phyloP scores from a whole-genome alignment of 2,113 vertebrate genomes.

The Cyprinodon tularosa region DNA sequence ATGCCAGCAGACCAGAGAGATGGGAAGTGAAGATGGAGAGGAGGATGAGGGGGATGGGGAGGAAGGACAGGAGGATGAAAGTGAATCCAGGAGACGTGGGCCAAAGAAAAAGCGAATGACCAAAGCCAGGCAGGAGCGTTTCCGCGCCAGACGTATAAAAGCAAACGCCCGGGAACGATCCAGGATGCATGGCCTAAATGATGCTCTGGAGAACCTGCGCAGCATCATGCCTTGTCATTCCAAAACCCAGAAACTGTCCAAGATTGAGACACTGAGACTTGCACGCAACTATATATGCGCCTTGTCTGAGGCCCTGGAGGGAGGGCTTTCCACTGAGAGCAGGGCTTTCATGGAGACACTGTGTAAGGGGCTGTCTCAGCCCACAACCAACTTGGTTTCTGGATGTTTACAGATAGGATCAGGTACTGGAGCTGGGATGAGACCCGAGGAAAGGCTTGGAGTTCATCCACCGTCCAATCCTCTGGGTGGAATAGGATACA shows the following conservation, averaged over 20 bases:
- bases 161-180: conserved; percentile 94
- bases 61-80: conserved; percentile 79
- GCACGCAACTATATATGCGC: conserved; percentile 98
- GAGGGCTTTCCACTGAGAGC: conserved; percentile 87
- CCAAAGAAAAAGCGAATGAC: conserved; percentile 98
- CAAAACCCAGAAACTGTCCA: conserved; percentile 96
- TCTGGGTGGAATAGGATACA: conserved; percentile 80
- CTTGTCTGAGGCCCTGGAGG: conserved; percentile 92
- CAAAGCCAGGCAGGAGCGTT: conserved; percentile 91
- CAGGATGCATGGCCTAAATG: conserved; percentile 95
- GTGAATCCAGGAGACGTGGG: conserved; percentile 89
- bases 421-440: conserved; percentile 72
- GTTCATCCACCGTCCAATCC: conserved; percentile 54
- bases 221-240: conserved; percentile 97
- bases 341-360: conserved; percentile 93
- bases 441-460: conserved; percentile 82
- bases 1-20: conserved; percentile 68
- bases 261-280: conserved; percentile 93
- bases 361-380: conserved; percentile 95
- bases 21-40: conserved; percentile 73
- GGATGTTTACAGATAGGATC: conserved; percentile 91
- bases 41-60: conserved; percentile 82
- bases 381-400: conserved; percentile 94
- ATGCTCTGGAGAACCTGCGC: conserved; percentile 92
- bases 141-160: conserved; percentile 89